Evolutionary conservation across 1,140 invertebrate species (phyloP).

Genomic region (Onthophagus taurus): DNA sequence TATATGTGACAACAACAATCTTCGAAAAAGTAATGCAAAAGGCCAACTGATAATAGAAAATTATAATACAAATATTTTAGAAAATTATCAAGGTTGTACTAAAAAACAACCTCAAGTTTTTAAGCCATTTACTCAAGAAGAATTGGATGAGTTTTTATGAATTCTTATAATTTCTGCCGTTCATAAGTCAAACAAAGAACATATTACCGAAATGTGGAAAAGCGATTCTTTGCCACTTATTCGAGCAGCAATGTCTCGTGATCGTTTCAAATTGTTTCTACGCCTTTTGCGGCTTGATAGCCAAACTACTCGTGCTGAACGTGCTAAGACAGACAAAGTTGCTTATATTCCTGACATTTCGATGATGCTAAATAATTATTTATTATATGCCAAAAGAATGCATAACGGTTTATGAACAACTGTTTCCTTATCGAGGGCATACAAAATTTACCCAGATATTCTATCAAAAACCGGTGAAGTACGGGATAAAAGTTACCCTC

Average conservation of each 20-base stretch:
- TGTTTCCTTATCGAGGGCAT: too few species aligned
- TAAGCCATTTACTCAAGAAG: conserved; percentile 4
- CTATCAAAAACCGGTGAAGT: conserved; percentile 39
- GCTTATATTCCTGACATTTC: too few species aligned
- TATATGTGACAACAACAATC: neutral
- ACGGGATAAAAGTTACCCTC: conserved; percentile 37
- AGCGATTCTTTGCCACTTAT: conserved; percentile 1
- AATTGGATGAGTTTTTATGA: conserved; percentile 5
- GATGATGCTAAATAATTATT: too few species aligned
- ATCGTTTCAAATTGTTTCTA: conserved; percentile 11
- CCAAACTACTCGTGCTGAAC: conserved; percentile 20
- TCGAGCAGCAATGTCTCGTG: conserved; percentile 2
- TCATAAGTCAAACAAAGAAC: conserved; percentile 5
- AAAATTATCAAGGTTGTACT: conserved; percentile 2
- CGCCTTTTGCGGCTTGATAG: conserved; percentile 30
- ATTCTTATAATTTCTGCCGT: neutral
- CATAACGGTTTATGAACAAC: too few species aligned
- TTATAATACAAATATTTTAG: neutral
- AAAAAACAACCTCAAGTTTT: conserved; percentile 5
- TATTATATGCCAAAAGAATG: too few species aligned
- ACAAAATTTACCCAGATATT: too few species aligned
- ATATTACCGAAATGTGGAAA: conserved; percentile 7
- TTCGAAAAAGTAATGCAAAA: neutral
- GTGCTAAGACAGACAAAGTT: conserved; percentile 13
- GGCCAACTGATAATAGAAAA: conserved; percentile 1